These are phyloP conservation scores for Plectrocnemia conspersa DNA, from an alignment of 1,140 invertebrate species.

Conservation along the genomic window DNA sequence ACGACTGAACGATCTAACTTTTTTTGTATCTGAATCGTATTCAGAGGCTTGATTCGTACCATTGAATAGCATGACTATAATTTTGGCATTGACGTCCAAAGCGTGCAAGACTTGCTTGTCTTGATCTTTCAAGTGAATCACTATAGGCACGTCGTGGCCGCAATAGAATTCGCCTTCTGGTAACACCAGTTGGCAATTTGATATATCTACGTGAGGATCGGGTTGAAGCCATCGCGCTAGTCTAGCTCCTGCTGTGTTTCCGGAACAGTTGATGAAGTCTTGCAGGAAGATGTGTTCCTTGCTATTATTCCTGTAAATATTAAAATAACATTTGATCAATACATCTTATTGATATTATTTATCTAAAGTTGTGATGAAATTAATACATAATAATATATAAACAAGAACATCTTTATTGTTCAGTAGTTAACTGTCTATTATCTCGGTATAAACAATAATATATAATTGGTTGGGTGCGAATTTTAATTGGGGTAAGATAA, in stretches of 20 bases:
- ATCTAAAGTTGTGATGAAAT: no score
- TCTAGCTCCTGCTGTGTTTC: slow-evolving; percentile 84
- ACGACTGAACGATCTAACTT: neutral
- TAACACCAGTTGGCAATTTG: slow-evolving; percentile 77
- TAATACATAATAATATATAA: no score
- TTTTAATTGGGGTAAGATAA: no score
- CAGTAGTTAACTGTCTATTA: no score
- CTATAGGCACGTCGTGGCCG: slow-evolving; percentile 76
- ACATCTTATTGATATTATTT: no score
- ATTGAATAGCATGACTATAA: slow-evolving; percentile 60
- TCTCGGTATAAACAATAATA: no score
- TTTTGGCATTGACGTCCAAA: slow-evolving; percentile 80
- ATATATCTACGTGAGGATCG: slow-evolving; percentile 85
- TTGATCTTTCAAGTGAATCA: slow-evolving; percentile 85
- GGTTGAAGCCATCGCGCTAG: slow-evolving; percentile 92
- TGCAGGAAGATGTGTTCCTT: slow-evolving; percentile 91
- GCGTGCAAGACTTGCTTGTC: slow-evolving; percentile 84
- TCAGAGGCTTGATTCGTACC: slow-evolving; percentile 62
- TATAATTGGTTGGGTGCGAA: no score
- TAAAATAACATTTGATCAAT: no score
- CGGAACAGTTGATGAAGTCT: slow-evolving; percentile 83
- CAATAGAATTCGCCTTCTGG: slow-evolving; percentile 72
- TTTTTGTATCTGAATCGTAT: neutral
- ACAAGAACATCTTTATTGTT: no score
- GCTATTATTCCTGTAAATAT: slow-evolving; percentile 66